Conservation (phyloP, 1,140 invertebrate species). For the Archivesica marissinica region DNA sequence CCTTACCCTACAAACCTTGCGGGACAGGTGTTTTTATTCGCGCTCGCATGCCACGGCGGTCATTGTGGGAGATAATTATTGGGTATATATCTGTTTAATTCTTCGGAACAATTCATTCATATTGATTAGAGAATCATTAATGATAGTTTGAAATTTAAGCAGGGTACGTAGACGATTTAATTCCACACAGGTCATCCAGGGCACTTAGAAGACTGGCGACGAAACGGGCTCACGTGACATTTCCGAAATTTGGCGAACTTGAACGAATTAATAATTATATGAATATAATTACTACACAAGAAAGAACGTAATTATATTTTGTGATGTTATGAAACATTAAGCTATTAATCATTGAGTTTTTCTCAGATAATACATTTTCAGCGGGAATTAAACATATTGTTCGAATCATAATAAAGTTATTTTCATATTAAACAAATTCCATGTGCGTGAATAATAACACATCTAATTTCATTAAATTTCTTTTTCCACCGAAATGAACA, state of each 20-base stretch:
- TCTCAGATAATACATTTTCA: too few species aligned
- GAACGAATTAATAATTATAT: too few species aligned
- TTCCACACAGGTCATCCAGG: slow-evolving; percentile 28
- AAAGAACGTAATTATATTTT: too few species aligned
- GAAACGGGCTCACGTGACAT: slow-evolving; percentile 7
- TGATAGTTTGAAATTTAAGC: slow-evolving; percentile 43
- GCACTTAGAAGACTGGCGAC: slow-evolving; percentile 37
- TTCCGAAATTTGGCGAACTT: neutral
- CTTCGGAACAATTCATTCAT: slow-evolving; percentile 53
- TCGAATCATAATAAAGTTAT: slow-evolving; percentile 8
- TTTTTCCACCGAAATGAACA: neutral
- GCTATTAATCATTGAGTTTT: too few species aligned
- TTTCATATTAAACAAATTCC: neutral
- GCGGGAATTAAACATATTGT: neutral
- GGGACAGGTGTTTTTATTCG: slow-evolving; percentile 59
- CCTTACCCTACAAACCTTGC: slow-evolving; percentile 50
- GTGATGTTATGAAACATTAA: too few species aligned
- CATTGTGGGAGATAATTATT: slow-evolving; percentile 34
- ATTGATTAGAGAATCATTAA: slow-evolving; percentile 57
- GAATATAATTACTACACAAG: too few species aligned
- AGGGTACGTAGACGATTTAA: neutral
- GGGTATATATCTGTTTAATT: slow-evolving; percentile 62
- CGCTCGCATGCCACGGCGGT: slow-evolving; percentile 47
- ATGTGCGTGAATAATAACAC: neutral
- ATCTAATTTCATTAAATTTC: slow-evolving; percentile 15